Base-by-base conservation (phyloP, 2,888 invertebrate genomes). In the Drosophila merina region DNA sequence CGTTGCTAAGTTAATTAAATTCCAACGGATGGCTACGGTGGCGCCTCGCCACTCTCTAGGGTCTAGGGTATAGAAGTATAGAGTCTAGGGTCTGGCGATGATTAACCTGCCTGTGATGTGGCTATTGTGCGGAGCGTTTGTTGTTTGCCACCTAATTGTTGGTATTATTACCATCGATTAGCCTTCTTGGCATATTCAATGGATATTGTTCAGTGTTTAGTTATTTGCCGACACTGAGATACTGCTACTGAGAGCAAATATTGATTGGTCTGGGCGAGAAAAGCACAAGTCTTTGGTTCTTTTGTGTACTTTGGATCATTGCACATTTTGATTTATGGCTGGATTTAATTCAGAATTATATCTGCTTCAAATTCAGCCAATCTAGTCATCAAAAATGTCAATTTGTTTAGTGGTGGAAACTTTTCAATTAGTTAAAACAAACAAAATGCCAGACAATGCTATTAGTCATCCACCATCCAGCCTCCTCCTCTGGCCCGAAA, bases 1-100 rank as follows among this genome's bases (percentile, higher is more conserved):
- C 72, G 78, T 58, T 68, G 72, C 62, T 56, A 52, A 47, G 84
- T 75, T 85, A 80, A 86, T 84, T 79, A 75, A 84, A 84, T 78
- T 84, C 74, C 54, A 68, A 50, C n/a, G 49, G 64, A 44, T 42
- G 20, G 47, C 20, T 9, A 40, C 28, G 33, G 47, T 20, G n/a
- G 26, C 33, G 20, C 12, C 28, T 45, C 33, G 44, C 47, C 47
- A 31, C 40, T 20, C 20, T 20, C 20, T 20, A 20, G 28, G 6
- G 28, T 28, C 28, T 4, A 4, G 28, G 4, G 5, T 28, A 14
- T 14, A 14, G 14, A 14, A 14, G 14, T 14, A 4, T 6, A 28
- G 28, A 28, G 28, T 14, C 44, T 14, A 8, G 38, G 9, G 42
- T 25, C 57, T 57, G 33, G 9, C 14, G 47, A 57, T 81, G 76